phyloP scores from a whole-genome alignment of 92 coral and sea anemone species.

The Montipora capitata region DNA sequence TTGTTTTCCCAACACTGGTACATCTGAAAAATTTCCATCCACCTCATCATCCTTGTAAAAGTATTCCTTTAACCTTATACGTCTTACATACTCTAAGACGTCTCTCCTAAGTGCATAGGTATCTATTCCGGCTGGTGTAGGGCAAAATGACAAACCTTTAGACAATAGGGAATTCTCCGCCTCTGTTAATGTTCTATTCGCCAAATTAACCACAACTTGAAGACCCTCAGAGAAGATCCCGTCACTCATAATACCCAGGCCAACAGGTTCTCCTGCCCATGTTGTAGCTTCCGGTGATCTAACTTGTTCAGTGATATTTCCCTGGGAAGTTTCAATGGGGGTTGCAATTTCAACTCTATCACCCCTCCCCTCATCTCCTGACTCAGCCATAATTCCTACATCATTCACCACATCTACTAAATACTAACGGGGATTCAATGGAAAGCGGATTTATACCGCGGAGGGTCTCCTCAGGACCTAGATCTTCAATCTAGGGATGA shows the following conservation, averaged over 20 bases:
- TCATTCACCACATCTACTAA: background rate
- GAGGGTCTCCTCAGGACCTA: background rate
- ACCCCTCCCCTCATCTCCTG: background rate
- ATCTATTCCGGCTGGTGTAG: no score
- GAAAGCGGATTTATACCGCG: background rate
- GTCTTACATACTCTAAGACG: no score
- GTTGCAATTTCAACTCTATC: background rate
- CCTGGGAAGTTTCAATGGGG: background rate
- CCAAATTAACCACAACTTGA: no score
- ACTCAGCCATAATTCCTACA: background rate
- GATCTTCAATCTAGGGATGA: background rate
- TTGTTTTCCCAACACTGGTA: no score
- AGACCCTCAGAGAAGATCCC: no score
- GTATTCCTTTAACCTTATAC: no score
- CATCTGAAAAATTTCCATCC: no score
- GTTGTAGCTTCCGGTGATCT: background rate
- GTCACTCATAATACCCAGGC: background rate
- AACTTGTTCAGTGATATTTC: background rate
- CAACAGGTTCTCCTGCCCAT: background rate
- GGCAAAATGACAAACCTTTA: no score
- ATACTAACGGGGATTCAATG: background rate
- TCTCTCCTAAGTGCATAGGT: no score
- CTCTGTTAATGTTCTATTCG: no score
- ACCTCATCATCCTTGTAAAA: no score
- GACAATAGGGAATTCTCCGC: no score